Base-by-base conservation (phyloP, 2,113 vertebrate species). In the Chionomys nivalis region DNA sequence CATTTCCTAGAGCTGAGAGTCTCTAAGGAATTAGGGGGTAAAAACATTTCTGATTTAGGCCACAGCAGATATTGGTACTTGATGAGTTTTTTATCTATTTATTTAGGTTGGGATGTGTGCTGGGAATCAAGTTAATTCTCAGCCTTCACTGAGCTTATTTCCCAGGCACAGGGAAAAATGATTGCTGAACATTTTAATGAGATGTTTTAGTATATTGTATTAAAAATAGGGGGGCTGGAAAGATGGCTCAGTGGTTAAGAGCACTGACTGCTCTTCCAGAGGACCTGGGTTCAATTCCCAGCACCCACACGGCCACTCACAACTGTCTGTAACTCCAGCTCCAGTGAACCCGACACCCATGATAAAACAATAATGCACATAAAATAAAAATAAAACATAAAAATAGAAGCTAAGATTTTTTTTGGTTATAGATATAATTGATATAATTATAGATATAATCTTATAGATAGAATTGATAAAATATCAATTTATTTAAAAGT, bases 361-460 rank as follows among this genome's bases (percentile, higher is more conserved):
- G 58, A 58, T 58, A 58, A 58, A 58, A 58, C 58, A 21, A 21
- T 58, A 58, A 58, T 58, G 58, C 58, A 21, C 58, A 58, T 58
- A 21, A 58, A 58, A 58, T 6, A 58, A 58, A 58, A 58, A 23
- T 19, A 58, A 58, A 58, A 58, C 58, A 58, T 68, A 28, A 61
- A 77, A 77, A 33, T 42, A 24, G 65, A 93, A 58, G 16, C 68
- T 93, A 92, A 82, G n/a, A 47, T 82, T 90, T 94, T 94, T 55
- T 14, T 21, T 58, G 58, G 58, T 33, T 94, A 14, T 11, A 73
- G 33, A 65, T 95, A 90, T 44, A 96, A 85, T 77, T 79, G 42
- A 68, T 19, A 96, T 82, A 14, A 63, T 90, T 94, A 19, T 11
- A 73, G 26, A 70, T 95, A 90, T 44, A 96, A 85, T 77, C 76